phyloP scores from a whole-genome alignment of 2,113 vertebrate genomes.

The Ceratotherium simum region DNA sequence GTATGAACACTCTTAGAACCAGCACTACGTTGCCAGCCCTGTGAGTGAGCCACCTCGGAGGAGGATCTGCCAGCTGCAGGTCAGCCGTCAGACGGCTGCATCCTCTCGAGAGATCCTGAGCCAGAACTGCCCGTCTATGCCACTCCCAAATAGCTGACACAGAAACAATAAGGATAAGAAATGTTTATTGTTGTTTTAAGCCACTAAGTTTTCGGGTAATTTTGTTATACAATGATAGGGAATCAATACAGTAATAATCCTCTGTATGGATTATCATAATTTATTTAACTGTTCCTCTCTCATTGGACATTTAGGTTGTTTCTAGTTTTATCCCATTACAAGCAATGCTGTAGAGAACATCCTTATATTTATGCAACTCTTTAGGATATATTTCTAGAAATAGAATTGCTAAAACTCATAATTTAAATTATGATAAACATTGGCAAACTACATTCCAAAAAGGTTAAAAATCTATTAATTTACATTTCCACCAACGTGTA shows the following conservation, averaged over 20 bases:
- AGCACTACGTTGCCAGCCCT: not conserved
- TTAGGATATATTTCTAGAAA: slow-evolving; percentile 57
- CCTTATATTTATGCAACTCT: not conserved
- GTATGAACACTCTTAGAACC: not conserved
- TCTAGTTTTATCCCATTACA: slow-evolving; percentile 14
- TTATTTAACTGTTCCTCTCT: not conserved
- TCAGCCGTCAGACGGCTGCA: not conserved
- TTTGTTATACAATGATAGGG: not conserved
- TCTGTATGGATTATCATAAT: not conserved
- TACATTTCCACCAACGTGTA: not conserved
- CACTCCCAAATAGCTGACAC: not conserved
- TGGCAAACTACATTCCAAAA: slow-evolving; percentile 15
- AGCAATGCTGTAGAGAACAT: not conserved
- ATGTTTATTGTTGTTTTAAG: not conserved
- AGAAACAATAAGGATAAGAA: not conserved
- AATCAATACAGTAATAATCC: not conserved
- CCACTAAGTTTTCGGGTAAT: not conserved
- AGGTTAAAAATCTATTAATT: slow-evolving; percentile 1
- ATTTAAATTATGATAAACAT: slow-evolving; percentile 31
- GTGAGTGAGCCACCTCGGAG: not conserved
- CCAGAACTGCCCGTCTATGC: not conserved
- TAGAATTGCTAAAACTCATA: slow-evolving; percentile 25
- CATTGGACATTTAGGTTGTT: not conserved
- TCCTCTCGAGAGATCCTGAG: not conserved
- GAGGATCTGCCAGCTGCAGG: not conserved